Percentiles rank a stretch among this genome's conserved stretches.
Evolutionary conservation across 2,888 invertebrate genomes (phyloP).

Genomic region (Diaprepes abbreviatus): DNA sequence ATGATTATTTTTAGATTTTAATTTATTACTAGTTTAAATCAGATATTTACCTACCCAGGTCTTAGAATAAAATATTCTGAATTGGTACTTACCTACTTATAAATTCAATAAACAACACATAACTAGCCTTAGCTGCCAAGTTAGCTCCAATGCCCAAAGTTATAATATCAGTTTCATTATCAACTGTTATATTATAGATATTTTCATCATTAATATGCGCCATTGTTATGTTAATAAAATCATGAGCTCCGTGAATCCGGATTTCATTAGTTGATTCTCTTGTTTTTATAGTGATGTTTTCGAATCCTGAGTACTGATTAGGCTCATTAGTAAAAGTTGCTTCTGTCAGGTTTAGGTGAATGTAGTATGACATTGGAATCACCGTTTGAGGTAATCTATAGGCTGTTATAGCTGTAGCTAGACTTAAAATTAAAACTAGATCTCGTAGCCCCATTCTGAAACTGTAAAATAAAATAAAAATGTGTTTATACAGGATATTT

Average conservation of each 20-base stretch:
- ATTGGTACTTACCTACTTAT: conserved; percentile 43
- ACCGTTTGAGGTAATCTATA: conserved; percentile 47
- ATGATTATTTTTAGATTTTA: too few species aligned
- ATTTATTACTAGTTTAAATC: too few species aligned
- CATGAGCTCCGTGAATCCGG: conserved; percentile 48
- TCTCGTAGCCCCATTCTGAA: neutral
- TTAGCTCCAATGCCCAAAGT: conserved; percentile 32
- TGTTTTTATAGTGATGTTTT: conserved; percentile 29
- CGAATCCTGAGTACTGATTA: conserved; percentile 41
- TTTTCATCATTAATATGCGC: conserved; percentile 23
- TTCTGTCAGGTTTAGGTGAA: conserved; percentile 43
- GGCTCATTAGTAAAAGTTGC: conserved; percentile 34
- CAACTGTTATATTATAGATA: conserved; percentile 30
- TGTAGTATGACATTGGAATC: conserved; percentile 36
- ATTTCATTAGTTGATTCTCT: conserved; percentile 21
- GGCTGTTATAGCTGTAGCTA: neutral
- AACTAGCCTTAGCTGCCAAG: neutral
- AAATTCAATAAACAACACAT: conserved; percentile 33
- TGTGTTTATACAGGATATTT: too few species aligned
- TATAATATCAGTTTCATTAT: conserved; percentile 48
- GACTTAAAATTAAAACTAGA: neutral
- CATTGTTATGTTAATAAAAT: conserved; percentile 44
- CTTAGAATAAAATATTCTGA: too few species aligned
- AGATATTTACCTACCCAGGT: too few species aligned
- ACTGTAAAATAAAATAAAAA: neutral